These are phyloP conservation scores for Bos javanicus DNA, from an alignment of 2,113 vertebrate species.

Conservation along the genomic window DNA sequence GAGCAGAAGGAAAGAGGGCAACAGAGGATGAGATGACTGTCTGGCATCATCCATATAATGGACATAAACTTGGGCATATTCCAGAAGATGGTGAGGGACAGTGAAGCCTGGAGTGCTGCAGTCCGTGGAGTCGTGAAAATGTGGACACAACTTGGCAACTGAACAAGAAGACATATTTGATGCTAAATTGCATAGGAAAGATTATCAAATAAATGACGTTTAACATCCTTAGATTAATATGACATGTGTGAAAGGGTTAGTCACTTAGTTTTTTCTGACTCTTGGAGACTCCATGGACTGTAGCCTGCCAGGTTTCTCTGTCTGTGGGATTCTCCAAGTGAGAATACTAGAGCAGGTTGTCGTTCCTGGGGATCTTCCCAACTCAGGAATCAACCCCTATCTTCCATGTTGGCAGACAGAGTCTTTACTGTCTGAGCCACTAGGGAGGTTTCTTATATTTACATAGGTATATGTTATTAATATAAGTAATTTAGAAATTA, in stretches of 20 bases:
- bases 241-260: not conserved
- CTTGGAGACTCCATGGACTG: not conserved
- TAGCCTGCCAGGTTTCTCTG: not conserved
- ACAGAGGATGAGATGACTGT: not conserved
- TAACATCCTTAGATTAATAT: not conserved
- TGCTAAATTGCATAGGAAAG: not conserved
- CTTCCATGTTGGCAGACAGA: not conserved
- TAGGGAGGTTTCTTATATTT: not conserved
- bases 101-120: not conserved
- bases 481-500: not conserved
- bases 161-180: not conserved
- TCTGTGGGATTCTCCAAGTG: not conserved
- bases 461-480: not conserved
- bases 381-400: not conserved
- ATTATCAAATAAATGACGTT: not conserved
- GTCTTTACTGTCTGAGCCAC: not conserved
- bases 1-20: not conserved
- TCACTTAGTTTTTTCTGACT: not conserved
- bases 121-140: rapidly evolving
- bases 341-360: not conserved
- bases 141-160: not conserved
- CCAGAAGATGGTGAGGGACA: not conserved
- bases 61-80: not conserved
- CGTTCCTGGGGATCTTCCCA: not conserved
- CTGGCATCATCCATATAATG: not conserved